Conservation (phyloP, 1,140 invertebrate species). For the Zaprionus taronus region DNA sequence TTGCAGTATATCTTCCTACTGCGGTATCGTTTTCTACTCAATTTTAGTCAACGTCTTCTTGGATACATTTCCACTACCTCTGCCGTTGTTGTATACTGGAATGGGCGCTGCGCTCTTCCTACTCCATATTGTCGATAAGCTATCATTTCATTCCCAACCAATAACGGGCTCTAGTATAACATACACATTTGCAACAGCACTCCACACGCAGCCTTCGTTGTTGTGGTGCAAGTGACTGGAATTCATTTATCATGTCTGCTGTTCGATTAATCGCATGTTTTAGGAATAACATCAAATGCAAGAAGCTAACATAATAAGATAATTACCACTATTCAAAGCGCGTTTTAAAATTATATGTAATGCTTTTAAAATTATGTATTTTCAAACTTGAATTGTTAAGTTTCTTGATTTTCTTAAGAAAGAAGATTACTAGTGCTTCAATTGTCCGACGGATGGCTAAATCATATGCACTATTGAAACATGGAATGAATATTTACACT, state of each 20-base stretch:
- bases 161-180: slow-evolving; percentile 38
- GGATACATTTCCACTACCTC: slow-evolving; percentile 56
- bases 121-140: slow-evolving; percentile 64
- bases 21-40: slow-evolving; percentile 80
- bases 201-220: slow-evolving; percentile 38
- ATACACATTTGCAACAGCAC: slow-evolving; percentile 1
- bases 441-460: too few relatives aligned
- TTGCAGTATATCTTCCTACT: slow-evolving; percentile 81
- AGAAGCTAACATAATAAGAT: neutral
- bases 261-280: neutral
- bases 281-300: neutral
- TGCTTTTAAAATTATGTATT: too few relatives aligned
- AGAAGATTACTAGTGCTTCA: too few relatives aligned
- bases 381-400: too few relatives aligned
- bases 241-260: slow-evolving; percentile 80
- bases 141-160: slow-evolving; percentile 74
- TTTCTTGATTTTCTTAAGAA: too few relatives aligned
- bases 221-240: slow-evolving; percentile 77
- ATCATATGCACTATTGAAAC: too few relatives aligned
- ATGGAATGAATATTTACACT: too few relatives aligned
- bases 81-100: slow-evolving; percentile 53
- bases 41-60: slow-evolving; percentile 76
- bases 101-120: slow-evolving; percentile 37
- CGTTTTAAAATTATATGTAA: too few relatives aligned
- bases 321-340: neutral